Conservation (phyloP, 2,113 vertebrate genomes). For the Podiceps cristatus region DNA sequence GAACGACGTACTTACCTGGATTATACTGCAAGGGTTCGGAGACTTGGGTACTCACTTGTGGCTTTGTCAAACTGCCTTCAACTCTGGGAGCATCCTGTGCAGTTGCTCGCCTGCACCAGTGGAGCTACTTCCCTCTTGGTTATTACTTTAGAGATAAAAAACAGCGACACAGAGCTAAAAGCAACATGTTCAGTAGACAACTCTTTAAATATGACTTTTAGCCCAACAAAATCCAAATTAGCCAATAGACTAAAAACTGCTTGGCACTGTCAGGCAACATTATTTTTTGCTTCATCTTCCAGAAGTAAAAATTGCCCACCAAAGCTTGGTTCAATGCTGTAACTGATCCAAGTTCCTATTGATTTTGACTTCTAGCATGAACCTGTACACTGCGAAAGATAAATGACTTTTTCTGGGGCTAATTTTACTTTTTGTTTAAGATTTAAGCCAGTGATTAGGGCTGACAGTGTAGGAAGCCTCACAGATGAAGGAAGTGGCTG, state of each 20-base stretch:
- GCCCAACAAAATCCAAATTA: not conserved
- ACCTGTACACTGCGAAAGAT: not conserved
- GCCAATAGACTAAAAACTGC: not conserved
- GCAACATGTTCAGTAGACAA: not conserved
- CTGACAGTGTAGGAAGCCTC: not conserved
- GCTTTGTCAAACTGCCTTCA: not conserved
- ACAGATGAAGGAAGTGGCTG: not conserved
- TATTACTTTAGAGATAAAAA: not conserved
- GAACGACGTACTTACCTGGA: not conserved
- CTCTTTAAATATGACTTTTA: not conserved
- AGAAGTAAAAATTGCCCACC: not conserved
- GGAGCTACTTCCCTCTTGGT: not conserved
- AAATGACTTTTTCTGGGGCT: not conserved
- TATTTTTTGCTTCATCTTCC: not conserved
- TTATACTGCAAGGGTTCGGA: not conserved
- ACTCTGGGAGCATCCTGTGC: not conserved
- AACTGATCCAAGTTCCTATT: not conserved
- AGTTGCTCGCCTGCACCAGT: not conserved
- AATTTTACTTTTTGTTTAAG: not conserved
- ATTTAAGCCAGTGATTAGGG: not conserved
- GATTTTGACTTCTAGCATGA: not conserved
- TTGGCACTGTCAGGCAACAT: not conserved
- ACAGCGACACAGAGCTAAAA: not conserved
- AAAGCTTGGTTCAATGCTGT: not conserved
- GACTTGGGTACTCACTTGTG: not conserved